phyloP scores from a whole-genome alignment of 2,888 invertebrate genomes.

The Platerodrilus igneus region DNA sequence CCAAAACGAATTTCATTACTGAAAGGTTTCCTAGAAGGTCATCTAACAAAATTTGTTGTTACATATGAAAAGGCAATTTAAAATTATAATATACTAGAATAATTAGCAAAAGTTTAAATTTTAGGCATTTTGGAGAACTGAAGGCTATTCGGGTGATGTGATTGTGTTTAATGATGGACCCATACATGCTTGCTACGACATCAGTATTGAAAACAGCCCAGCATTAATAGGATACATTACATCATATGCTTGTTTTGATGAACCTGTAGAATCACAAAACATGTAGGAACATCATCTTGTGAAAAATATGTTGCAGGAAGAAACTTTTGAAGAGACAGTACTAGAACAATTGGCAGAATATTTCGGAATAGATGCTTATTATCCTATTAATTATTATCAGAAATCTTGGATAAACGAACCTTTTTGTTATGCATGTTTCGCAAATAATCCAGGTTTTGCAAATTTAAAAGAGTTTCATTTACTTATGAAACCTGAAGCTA shows the following conservation, averaged over 20 bases:
- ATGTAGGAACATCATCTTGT: background rate
- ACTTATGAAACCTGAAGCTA: constrained; percentile 23
- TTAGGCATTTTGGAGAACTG: constrained; percentile 35
- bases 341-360: constrained; percentile 32
- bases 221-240: constrained; percentile 31
- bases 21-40: constrained; percentile 18
- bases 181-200: constrained; percentile 30
- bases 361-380: constrained; percentile 33
- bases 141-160: constrained; percentile 32
- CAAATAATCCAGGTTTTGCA: constrained; percentile 16
- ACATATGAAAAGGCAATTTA: constrained; percentile 31
- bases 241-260: constrained; percentile 9
- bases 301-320: constrained; percentile 9
- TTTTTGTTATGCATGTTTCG: constrained; percentile 14
- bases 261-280: constrained; percentile 6
- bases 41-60: constrained; percentile 32
- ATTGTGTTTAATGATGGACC: constrained; percentile 24
- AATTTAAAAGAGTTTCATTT: constrained; percentile 24
- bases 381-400: constrained; percentile 33
- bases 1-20: constrained; percentile 18
- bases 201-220: constrained; percentile 22
- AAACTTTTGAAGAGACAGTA: constrained; percentile 24
- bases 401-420: constrained; percentile 28
- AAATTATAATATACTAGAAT: constrained; percentile 3
- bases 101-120: constrained; percentile 7